These are phyloP conservation scores for Astropecten irregularis DNA, from an alignment of 53 echinoderm and acorn worm genomes.

Conservation along the genomic window DNA sequence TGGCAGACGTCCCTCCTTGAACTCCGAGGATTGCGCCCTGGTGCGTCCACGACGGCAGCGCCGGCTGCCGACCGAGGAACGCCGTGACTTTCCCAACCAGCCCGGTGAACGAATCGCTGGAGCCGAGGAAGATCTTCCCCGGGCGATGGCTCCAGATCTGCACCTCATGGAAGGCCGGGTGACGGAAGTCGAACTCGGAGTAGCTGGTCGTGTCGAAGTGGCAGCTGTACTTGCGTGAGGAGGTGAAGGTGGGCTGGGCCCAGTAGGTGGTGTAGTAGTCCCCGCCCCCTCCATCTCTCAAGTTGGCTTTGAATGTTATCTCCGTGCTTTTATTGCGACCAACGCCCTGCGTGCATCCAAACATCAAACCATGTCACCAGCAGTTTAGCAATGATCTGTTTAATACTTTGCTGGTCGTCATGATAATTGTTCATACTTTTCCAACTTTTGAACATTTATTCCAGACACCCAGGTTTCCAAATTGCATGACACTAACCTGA, in stretches of 20 bases:
- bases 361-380: too few relatives aligned
- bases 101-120: conserved; percentile 58
- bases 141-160: conserved; percentile 60
- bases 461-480: too few relatives aligned
- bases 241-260: conserved; percentile 95
- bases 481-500: too few relatives aligned
- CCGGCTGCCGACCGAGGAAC: conserved; percentile 81
- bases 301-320: conserved; percentile 72
- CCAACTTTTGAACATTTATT: too few relatives aligned
- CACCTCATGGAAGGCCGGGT: conserved; percentile 79
- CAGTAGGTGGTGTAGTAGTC: conserved; percentile 96
- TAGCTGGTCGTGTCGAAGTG: conserved; percentile 79
- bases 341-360: too few relatives aligned
- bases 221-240: conserved; percentile 78
- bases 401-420: too few relatives aligned
- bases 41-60: conserved; percentile 81
- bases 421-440: too few relatives aligned
- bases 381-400: too few relatives aligned
- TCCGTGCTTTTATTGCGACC: conserved; percentile 81
- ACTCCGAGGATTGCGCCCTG: conserved; percentile 83
- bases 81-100: conserved; percentile 64
- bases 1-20: conserved; percentile 85
- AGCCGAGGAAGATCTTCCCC: conserved; percentile 60
- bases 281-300: conserved; percentile 75
- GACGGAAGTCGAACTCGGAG: conserved; percentile 81